These are phyloP conservation scores for Peromyscus polionotus DNA, from an alignment of 2,113 vertebrate genomes.

Conservation along the genomic window DNA sequence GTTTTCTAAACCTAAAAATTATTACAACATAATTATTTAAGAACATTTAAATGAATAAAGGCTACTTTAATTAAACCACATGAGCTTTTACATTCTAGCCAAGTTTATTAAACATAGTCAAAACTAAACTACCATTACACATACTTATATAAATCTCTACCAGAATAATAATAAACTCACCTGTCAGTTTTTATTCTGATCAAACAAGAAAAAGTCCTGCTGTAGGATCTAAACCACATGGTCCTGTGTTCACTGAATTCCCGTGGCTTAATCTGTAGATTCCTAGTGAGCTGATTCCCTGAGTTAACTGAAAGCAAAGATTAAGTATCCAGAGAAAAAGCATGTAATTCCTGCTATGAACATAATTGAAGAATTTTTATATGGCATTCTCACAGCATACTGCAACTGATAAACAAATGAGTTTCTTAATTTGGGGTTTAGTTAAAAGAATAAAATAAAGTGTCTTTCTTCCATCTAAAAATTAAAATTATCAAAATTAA, in stretches of 20 bases:
- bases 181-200: constrained; percentile 68
- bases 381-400: background rate
- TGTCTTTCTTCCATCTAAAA: constrained; percentile 48
- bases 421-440: constrained; percentile 46
- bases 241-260: constrained; percentile 2
- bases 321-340: constrained; percentile 60
- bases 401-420: constrained; percentile 31
- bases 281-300: constrained; percentile 65
- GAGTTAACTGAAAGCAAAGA: constrained; percentile 70
- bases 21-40: constrained; percentile 48
- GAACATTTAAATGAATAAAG: constrained; percentile 62
- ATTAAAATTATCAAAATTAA: constrained; percentile 49
- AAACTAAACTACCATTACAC: background rate
- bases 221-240: constrained; percentile 59
- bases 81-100: background rate
- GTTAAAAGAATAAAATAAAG: constrained; percentile 38
- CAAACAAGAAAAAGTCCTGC: constrained; percentile 43
- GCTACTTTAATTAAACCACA: constrained; percentile 43
- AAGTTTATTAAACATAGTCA: constrained; percentile 59
- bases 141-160: constrained; percentile 10
- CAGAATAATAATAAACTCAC: constrained; percentile 80
- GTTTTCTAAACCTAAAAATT: constrained; percentile 54
- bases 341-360: background rate
- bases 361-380: constrained; percentile 8
- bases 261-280: constrained; percentile 70